Conservation (phyloP, 53 echinoderm and acorn worm species). For the Paelopatides confundens region DNA sequence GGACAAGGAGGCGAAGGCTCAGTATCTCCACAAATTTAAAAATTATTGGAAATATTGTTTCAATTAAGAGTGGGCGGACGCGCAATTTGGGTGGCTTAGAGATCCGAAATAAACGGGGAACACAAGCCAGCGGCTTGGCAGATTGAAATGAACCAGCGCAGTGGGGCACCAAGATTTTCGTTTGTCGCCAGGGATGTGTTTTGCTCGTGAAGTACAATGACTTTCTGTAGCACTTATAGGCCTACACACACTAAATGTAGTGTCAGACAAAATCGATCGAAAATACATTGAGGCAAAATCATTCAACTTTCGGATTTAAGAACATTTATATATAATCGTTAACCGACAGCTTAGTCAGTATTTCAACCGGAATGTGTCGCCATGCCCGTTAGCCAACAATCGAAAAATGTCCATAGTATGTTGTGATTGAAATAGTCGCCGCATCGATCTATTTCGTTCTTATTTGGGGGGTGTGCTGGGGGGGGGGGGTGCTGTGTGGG, state of each 20-base stretch:
- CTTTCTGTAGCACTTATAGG: not conserved
- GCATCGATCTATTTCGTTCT: too few relatives aligned
- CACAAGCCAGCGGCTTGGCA: slow-evolving; percentile 31
- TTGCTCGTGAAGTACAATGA: slow-evolving; percentile 23
- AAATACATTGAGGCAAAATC: not conserved
- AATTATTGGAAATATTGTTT: slow-evolving; percentile 46
- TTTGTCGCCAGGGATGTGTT: slow-evolving; percentile 24
- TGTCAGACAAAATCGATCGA: not conserved
- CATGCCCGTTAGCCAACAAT: too few relatives aligned
- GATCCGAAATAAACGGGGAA: slow-evolving; percentile 27
- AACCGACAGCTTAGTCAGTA: too few relatives aligned
- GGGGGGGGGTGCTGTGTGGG: too few relatives aligned
- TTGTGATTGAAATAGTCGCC: too few relatives aligned
- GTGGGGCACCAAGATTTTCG: slow-evolving; percentile 7
- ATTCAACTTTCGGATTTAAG: not conserved
- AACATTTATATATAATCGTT: too few relatives aligned
- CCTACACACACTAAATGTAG: not conserved
- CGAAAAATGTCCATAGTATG: too few relatives aligned
- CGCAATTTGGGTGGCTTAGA: slow-evolving; percentile 27
- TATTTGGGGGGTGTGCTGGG: too few relatives aligned
- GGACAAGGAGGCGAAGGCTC: slow-evolving; percentile 16
- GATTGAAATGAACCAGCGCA: slow-evolving; percentile 27
- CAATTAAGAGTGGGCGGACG: slow-evolving; percentile 44
- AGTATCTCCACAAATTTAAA: slow-evolving; percentile 10
- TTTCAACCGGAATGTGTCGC: too few relatives aligned